These are phyloP conservation scores for Felis chaus DNA, from an alignment of 2,113 vertebrate genomes.

Conservation along the genomic window DNA sequence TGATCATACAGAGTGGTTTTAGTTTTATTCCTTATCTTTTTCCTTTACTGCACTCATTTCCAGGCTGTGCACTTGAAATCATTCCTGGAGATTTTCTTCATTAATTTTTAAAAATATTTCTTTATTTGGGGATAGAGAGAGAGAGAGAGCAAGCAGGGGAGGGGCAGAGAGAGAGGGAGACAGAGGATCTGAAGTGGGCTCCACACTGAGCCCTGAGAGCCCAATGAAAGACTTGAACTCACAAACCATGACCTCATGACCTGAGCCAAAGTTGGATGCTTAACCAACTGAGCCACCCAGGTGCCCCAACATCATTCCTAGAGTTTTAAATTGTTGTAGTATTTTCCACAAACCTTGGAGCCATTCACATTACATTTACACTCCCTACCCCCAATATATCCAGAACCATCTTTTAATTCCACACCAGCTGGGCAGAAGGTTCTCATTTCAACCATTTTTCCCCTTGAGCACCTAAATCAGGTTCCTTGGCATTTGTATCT, in stretches of 20 bases:
- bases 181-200: too few relatives aligned
- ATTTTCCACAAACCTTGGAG: background rate
- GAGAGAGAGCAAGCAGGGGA: too few relatives aligned
- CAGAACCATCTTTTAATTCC: background rate
- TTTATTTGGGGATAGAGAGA: too few relatives aligned
- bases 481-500: background rate
- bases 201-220: too few relatives aligned
- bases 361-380: background rate
- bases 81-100: background rate
- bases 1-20: background rate
- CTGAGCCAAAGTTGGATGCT: too few relatives aligned
- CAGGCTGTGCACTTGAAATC: background rate
- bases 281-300: too few relatives aligned
- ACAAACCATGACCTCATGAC: too few relatives aligned
- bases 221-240: too few relatives aligned
- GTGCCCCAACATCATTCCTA: background rate
- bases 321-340: background rate
- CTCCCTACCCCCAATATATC: background rate
- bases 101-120: too few relatives aligned
- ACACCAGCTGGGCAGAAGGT: background rate
- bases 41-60: background rate
- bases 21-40: background rate
- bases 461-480: background rate
- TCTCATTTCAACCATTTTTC: background rate
- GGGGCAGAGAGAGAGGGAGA: too few relatives aligned